Evolutionary conservation across 1,140 invertebrate species (phyloP), one percentile per base, ranked within the genome.

Genomic region (Drosophila azteca): DNA sequence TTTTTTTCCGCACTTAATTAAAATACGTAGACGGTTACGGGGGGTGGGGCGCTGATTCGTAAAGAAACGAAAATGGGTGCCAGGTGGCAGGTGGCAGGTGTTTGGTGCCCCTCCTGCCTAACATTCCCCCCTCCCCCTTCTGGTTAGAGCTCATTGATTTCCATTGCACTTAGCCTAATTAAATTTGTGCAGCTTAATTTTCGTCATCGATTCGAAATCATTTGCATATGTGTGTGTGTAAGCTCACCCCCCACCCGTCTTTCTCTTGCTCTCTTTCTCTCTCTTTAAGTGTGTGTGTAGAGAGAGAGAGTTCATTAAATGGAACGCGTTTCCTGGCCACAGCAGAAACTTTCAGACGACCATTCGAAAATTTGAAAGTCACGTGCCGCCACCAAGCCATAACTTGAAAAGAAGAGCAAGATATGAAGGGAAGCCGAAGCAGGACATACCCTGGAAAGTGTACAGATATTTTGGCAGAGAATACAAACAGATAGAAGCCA

Each of bases 81-180:
- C 35, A 39, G 35, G 11, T 39, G 35, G 35, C 31, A 39, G 11
- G 35, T 39, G 11, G 31, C 31, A 35, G 31, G 31, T 9, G 50
- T 35, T 35, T 24, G 22, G 50, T 46, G 20, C 15, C 17, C 22
- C 45, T 7, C 7, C 44, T 17, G 2, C 9, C 11, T 8, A 20
- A 4, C 20, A 48, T 1, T 11, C 60, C 70, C 20, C 35, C 2
- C 31, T 9, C 3, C 0, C 35, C 3, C 35, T 35, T 35, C 31
- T 13, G 11, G 11, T 13, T 39, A 5, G 35, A 43, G 15, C 43
- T 70, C 58, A 77, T 85, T 85, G 77, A 87, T 74, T 87, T 76
- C 53, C 60, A 49, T 45, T 63, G 77, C 81, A 87, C 81, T 85
- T 75, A 87, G 78, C 43, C 79, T 85, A 85, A 85, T 85, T 87